Evolutionary conservation across 2,797 vertebrate species (phyloP).

Genomic region (Limosa lapponica): DNA sequence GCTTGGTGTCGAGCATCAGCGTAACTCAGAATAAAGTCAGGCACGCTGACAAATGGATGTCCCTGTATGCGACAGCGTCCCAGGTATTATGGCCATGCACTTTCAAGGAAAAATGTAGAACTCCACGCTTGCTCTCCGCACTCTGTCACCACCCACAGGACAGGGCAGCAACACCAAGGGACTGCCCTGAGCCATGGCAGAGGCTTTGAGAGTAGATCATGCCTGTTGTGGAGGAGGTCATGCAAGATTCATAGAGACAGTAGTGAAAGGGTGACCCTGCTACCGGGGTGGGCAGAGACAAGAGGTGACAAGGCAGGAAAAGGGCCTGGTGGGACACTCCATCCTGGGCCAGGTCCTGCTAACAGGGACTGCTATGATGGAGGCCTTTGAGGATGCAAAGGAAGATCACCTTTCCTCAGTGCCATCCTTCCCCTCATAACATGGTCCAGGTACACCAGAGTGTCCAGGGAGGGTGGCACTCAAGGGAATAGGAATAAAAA

Average conservation of each 20-base stretch:
- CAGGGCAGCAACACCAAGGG: not conserved
- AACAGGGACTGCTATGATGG: fast-evolving
- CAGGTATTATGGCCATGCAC: fast-evolving
- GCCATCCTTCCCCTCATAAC: not conserved
- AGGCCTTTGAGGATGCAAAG: fast-evolving
- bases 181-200: fast-evolving
- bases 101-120: not conserved
- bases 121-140: not conserved
- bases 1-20: not conserved
- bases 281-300: not conserved
- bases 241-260: not conserved
- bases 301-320: not conserved
- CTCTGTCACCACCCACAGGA: not conserved
- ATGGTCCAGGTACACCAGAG: fast-evolving
- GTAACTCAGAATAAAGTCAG: fast-evolving
- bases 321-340: not conserved
- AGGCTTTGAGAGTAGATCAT: not conserved
- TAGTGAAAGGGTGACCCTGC: not conserved
- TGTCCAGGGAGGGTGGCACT: fast-evolving
- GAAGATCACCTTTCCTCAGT: not conserved
- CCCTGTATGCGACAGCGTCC: fast-evolving
- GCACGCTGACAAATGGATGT: fast-evolving
- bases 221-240: not conserved
- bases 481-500: not conserved
- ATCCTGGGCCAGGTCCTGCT: not conserved